phyloP scores from a whole-genome alignment of 2,797 vertebrate genomes.

The Gambelia wislizenii region DNA sequence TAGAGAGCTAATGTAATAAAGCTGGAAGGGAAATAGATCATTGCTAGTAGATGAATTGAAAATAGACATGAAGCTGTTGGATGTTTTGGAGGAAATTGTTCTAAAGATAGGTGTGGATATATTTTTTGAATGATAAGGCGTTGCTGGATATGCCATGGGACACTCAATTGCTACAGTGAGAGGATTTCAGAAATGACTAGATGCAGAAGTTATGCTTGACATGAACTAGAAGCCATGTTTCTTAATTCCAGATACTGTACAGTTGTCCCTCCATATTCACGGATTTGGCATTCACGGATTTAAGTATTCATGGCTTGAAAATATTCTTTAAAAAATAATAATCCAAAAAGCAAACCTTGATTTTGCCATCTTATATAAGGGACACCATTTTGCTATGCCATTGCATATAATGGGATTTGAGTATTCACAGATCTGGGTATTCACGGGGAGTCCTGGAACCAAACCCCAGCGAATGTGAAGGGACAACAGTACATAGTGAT shows the following conservation, averaged over 20 bases:
- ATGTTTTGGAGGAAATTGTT: not conserved
- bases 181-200: not conserved
- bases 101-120: not conserved
- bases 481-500: no score
- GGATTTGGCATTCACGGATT: no score
- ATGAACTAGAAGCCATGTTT: not conserved
- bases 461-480: no score
- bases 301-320: no score
- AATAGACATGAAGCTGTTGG: not conserved
- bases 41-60: not conserved
- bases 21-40: not conserved
- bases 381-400: no score
- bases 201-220: not conserved
- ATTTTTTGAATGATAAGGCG: not conserved
- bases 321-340: no score
- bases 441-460: no score
- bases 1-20: not conserved
- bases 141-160: not conserved
- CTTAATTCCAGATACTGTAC: not conserved
- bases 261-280: no score
- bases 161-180: not conserved
- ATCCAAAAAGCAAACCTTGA: no score
- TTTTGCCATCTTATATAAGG: no score
- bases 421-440: no score
- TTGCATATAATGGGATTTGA: no score